phyloP scores from a whole-genome alignment of 2,113 vertebrate species.

The Erpornis zantholeuca region DNA sequence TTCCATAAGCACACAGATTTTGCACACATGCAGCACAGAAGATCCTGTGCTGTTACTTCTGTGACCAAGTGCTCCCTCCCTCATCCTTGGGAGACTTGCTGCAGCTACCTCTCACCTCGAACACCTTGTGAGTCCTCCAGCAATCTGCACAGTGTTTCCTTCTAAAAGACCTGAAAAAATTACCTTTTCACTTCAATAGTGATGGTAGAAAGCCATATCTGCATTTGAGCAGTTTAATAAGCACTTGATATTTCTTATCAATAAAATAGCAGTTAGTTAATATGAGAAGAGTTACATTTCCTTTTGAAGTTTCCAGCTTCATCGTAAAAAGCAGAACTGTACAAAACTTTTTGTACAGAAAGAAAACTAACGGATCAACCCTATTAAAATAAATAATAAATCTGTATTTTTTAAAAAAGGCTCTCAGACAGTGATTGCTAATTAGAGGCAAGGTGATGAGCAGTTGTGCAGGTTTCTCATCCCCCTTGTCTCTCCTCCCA shows the following conservation, averaged over 20 bases:
- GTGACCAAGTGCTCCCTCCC: neutral
- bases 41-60: neutral
- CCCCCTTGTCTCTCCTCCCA: neutral
- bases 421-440: neutral
- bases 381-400: neutral
- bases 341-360: neutral
- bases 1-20: accelerated
- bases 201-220: neutral
- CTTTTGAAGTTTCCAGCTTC: neutral
- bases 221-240: neutral
- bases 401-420: neutral
- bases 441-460: neutral
- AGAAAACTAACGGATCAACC: neutral
- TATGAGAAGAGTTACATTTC: neutral
- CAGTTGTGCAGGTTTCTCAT: neutral
- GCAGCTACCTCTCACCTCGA: neutral
- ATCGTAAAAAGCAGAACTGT: neutral
- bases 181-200: neutral
- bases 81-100: neutral
- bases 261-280: neutral
- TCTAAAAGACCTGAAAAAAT: neutral
- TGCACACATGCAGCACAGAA: neutral
- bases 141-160: neutral
- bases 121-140: neutral
- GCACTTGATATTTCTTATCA: neutral